A percentile compares a stretch with the other conserved stretches of the same genome.
Conservation (phyloP, 2,113 vertebrate genomes). For the Dasyornis broadbenti region DNA sequence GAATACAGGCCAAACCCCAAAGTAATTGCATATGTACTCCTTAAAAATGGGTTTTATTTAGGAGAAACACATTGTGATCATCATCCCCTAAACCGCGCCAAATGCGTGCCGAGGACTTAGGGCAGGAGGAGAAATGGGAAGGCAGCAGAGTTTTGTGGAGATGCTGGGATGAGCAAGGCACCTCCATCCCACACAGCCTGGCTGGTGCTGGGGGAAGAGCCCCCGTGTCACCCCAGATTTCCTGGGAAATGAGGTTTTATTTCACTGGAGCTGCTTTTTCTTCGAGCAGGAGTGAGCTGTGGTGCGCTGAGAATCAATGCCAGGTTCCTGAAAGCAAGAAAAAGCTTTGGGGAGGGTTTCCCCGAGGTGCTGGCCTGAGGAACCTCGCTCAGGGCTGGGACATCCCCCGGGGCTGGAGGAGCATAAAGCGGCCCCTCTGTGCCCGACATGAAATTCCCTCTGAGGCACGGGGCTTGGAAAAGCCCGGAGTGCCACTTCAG, state of each 20-base stretch:
- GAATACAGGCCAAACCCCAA: constrained; percentile 51
- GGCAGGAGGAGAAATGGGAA: background rate
- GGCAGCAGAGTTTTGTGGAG: background rate
- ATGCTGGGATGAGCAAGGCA: background rate
- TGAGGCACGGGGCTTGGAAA: background rate
- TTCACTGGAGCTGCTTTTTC: background rate
- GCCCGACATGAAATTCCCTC: background rate
- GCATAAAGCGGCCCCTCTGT: background rate
- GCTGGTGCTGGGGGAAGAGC: background rate
- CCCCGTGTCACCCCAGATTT: background rate
- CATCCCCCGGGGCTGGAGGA: background rate
- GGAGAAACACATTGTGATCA: constrained; percentile 65
- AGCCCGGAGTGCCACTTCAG: background rate
- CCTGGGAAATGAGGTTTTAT: background rate
- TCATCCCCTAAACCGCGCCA: constrained; percentile 43
- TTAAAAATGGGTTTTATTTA: constrained; percentile 68
- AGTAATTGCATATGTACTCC: constrained; percentile 65
- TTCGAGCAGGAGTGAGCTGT: background rate
- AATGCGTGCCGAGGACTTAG: constrained; percentile 23
- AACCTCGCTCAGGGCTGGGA: background rate
- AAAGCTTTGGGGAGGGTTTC: background rate
- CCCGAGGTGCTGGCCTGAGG: background rate
- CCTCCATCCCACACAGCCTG: background rate
- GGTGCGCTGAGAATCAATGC: background rate
- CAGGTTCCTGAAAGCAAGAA: background rate